Base-by-base conservation (phyloP, 2,797 vertebrate genomes). In the Astyanax mexicanus region DNA sequence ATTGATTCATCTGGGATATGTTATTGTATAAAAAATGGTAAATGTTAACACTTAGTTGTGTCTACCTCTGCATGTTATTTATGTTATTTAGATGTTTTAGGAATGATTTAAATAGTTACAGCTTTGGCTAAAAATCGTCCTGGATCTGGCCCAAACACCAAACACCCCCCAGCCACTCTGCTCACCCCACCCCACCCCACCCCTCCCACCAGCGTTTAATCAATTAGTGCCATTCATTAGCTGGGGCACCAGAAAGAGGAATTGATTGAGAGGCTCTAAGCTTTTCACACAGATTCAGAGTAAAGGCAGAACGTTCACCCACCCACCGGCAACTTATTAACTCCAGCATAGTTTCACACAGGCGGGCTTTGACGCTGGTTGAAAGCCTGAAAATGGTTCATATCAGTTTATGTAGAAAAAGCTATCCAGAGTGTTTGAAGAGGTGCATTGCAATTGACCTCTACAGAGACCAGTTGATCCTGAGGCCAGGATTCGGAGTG, bases 171-270 rank as follows among this genome's bases (percentile, higher is more conserved):
- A 32, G 82, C 86, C 84, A 89, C 86, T 86, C 13, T 15, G 23
- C 83, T 85, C 85, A 85, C 88, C 81, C 83, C 84, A 87, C 86
- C 86, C 85, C 85, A 85, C 88, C 81, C 83, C 84, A 87, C 86
- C 86, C 49, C 58, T 69, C 86, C 86, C 88, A 91, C 87, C 88
- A 91, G 86, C 82, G 79, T 86, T 90, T 82, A 91, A 92, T 93
- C 89, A 89, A 89, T 93, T 91, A 92, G 87, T 88, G 86, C 85
- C 81, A 83, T 90, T 92, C 89, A 90, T 92, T 89, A 90, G 84
- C 69, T 74, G 76, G 75, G 80, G 88, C 88, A 87, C 66, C 88
- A 88, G 72, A 89, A 52, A 55, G 79, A 83, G 81, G 78, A 72
- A 87, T 83, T 88, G 85, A 89, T 84, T 82, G 77, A 90, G 83